These are phyloP conservation scores for Salvator merianae DNA, from an alignment of 2,113 vertebrate species.

Conservation along the genomic window DNA sequence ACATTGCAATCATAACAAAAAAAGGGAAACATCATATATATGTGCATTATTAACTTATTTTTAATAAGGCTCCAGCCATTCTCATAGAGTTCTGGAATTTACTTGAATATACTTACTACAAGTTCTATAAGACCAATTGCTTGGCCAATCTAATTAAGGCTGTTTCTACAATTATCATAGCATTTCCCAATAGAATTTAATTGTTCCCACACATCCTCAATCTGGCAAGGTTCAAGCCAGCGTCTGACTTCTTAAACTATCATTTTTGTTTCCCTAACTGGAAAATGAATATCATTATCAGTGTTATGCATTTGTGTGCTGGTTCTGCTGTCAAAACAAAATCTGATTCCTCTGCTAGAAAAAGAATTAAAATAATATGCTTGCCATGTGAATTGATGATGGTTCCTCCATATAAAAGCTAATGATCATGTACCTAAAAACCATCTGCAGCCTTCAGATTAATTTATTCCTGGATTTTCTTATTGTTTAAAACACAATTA, in stretches of 20 bases:
- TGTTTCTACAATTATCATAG: slow-evolving; percentile 5
- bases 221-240: slow-evolving; percentile 10
- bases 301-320: slow-evolving; percentile 33
- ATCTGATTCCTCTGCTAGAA: slow-evolving; percentile 35
- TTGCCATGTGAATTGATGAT: slow-evolving; percentile 37
- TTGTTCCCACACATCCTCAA: slow-evolving; percentile 18
- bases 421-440: slow-evolving; percentile 21
- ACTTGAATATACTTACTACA: slow-evolving; percentile 7
- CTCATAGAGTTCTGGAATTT: neutral
- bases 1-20: neutral
- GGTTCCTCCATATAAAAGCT: slow-evolving; percentile 17
- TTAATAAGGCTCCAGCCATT: neutral
- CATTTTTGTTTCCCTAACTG: slow-evolving; percentile 55
- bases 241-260: slow-evolving; percentile 30
- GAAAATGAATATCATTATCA: slow-evolving; percentile 57
- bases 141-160: slow-evolving; percentile 19
- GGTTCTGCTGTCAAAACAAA: slow-evolving; percentile 49
- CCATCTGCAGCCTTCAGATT: slow-evolving; percentile 49
- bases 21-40: neutral
- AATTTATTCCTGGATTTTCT: slow-evolving; percentile 57
- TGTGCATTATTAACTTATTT: neutral
- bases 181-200: slow-evolving; percentile 26
- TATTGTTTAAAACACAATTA: slow-evolving; percentile 54
- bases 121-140: slow-evolving; percentile 4
- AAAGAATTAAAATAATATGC: slow-evolving; percentile 41